Percentiles rank a stretch among this genome's conserved stretches.
These are phyloP conservation scores for Cantharis flavilabris DNA, from an alignment of 2,888 invertebrate genomes.

Conservation along the genomic window DNA sequence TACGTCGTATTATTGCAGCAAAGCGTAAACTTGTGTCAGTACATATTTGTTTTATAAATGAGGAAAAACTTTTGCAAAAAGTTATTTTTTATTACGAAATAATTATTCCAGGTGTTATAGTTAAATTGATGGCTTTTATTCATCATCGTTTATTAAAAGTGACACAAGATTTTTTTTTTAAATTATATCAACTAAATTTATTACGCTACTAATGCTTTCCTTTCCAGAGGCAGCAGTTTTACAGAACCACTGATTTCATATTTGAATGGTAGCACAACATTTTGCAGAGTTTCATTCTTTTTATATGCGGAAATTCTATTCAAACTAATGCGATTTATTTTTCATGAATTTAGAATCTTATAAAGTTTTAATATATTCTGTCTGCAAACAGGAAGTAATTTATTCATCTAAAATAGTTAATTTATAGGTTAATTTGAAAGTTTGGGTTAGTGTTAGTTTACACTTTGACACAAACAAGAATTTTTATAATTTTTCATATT, in stretches of 20 bases:
- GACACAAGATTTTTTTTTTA: slow-evolving; percentile 16
- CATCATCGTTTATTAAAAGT: slow-evolving; percentile 22
- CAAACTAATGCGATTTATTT: slow-evolving; percentile 27
- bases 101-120: slow-evolving; percentile 16
- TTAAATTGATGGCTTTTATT: slow-evolving; percentile 16
- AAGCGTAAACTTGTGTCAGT: not conserved
- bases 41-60: not conserved
- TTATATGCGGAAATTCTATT: slow-evolving; percentile 17
- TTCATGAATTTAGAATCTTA: slow-evolving; percentile 26
- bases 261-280: slow-evolving; percentile 13
- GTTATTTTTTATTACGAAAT: slow-evolving; percentile 4
- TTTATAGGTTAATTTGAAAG: slow-evolving; percentile 21
- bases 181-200: slow-evolving; percentile 21
- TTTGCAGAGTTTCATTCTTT: slow-evolving; percentile 10
- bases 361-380: slow-evolving; percentile 29
- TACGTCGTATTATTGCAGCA: not conserved
- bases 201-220: slow-evolving; percentile 10
- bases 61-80: slow-evolving; percentile 2
- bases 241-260: slow-evolving; percentile 15
- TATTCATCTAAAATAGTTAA: slow-evolving; percentile 20
- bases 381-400: slow-evolving; percentile 19
- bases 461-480: not conserved
- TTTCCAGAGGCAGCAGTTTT: slow-evolving; percentile 15
- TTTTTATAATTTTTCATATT: not conserved
- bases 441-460: not conserved